These are phyloP conservation scores for Zaprionus ghesquierei DNA, from an alignment of 1,140 invertebrate species.

Conservation along the genomic window DNA sequence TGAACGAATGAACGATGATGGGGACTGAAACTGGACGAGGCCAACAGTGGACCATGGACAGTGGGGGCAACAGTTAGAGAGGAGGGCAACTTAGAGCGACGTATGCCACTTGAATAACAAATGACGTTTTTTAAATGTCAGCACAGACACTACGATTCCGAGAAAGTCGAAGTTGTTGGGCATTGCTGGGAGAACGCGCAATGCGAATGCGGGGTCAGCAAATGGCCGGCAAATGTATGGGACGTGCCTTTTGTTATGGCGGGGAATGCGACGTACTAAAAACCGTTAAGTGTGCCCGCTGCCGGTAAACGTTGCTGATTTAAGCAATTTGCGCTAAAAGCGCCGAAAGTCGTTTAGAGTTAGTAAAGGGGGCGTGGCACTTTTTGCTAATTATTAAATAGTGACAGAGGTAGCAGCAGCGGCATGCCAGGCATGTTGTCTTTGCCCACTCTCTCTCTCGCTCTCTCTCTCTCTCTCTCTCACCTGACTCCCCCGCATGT, in stretches of 20 bases:
- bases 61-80: slow-evolving; percentile 57
- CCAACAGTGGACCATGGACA: slow-evolving; percentile 21
- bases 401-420: not conserved
- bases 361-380: not conserved
- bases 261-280: slow-evolving; percentile 13
- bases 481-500: slow-evolving; percentile 7
- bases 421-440: slow-evolving; percentile 7
- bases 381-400: slow-evolving; percentile 44
- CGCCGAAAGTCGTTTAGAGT: not conserved
- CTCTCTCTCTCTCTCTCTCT: not conserved
- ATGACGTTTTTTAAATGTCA: slow-evolving; percentile 79
- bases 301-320: slow-evolving; percentile 59
- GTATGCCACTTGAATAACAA: slow-evolving; percentile 81
- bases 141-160: slow-evolving; percentile 27
- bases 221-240: slow-evolving; percentile 72
- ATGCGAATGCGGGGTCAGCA: too few relatives aligned
- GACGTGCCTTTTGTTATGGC: slow-evolving; percentile 48
- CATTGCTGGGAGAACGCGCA: too few relatives aligned
- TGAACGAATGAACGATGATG: not conserved
- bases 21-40: not conserved
- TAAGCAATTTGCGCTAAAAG: slow-evolving; percentile 58
- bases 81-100: slow-evolving; percentile 68
- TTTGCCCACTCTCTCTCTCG: not conserved
- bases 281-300: slow-evolving; percentile 62
- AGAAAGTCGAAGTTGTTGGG: slow-evolving; percentile 18